These are phyloP conservation scores for Choloepus didactylus DNA, from an alignment of 2,797 vertebrate genomes.

Conservation along the genomic window DNA sequence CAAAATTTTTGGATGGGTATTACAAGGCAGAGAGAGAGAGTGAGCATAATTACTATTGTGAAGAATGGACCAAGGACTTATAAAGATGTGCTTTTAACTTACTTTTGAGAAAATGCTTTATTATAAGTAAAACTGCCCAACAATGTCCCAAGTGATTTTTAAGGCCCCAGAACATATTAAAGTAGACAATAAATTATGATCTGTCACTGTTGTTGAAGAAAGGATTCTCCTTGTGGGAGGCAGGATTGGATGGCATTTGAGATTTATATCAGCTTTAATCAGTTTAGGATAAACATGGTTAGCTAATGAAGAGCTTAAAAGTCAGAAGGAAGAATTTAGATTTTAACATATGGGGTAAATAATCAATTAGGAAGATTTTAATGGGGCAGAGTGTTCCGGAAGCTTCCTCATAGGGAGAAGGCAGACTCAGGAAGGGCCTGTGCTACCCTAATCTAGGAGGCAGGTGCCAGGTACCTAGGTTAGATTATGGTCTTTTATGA, in stretches of 20 bases:
- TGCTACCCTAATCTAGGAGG: background rate
- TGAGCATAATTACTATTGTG: background rate
- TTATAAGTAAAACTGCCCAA: background rate
- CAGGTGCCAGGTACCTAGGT: background rate
- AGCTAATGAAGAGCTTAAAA: background rate
- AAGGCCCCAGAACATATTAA: background rate
- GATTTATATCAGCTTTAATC: background rate
- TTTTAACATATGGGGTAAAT: background rate
- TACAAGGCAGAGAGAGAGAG: background rate
- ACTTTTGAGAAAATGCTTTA: background rate
- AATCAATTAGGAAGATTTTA: background rate
- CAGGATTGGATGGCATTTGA: background rate
- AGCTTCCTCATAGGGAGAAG: background rate
- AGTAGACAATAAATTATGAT: background rate
- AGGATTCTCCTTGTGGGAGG: background rate
- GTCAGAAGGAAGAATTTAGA: background rate
- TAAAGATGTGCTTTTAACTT: background rate
- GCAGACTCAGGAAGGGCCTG: background rate
- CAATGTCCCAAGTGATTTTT: background rate
- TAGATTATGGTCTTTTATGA: background rate
- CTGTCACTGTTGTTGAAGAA: background rate
- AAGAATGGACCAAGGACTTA: background rate
- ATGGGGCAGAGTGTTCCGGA: background rate
- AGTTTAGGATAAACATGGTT: background rate
- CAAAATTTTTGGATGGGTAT: background rate